Base-by-base conservation (phyloP, 2,113 vertebrate genomes). In the Diadophis punctatus region DNA sequence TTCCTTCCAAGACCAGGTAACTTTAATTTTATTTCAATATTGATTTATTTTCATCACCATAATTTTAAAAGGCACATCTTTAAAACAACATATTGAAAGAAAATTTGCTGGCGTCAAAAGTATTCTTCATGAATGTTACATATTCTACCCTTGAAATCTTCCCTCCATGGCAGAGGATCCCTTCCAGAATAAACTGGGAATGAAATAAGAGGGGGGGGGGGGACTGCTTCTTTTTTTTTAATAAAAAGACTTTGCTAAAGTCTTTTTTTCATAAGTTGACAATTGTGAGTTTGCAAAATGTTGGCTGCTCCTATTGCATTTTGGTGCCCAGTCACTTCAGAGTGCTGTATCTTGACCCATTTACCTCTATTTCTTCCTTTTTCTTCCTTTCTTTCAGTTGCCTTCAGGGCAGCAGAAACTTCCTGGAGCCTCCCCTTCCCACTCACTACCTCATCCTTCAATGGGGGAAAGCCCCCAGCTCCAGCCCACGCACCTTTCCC, bases 361-460 rank as follows among this genome's bases (percentile, higher is more conserved):
- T 34, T 94, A 43, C 91, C 30, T 63, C 56, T 92, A 90, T 93
- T 91, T 34, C 51, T 85, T 85, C 60, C 93, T 94, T 95, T 93
- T 90, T 92, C 88, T 49, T 12, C 30, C 10, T 49, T n/a, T 91
- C 93, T 96, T 95, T 30, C 96, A 99, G 98, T 98, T 99, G 93
- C 98, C 98, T 2, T 94, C 97, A 51, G 98, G 98, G 90, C 98
- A 98, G 90, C 98, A 98, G 95, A 99, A 98, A 96, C 98, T 98
- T 94, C 92, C 98, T 93, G 90, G 98, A 95, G 96, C 97, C 93
- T 95, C 99, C 97, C 95, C 98, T 90, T 97, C 97, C 96, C 97
- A 97, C 0, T 97, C 97, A 49, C 97, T 97, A 96, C 93, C 98
- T 98, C 95, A 98, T 97, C 97, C 97, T 97, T 95, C 97, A 1